A percentile compares a stretch with the other conserved stretches of the same genome.
phyloP scores from a whole-genome alignment of 2,113 vertebrate genomes.

The Dipodomys merriami region DNA sequence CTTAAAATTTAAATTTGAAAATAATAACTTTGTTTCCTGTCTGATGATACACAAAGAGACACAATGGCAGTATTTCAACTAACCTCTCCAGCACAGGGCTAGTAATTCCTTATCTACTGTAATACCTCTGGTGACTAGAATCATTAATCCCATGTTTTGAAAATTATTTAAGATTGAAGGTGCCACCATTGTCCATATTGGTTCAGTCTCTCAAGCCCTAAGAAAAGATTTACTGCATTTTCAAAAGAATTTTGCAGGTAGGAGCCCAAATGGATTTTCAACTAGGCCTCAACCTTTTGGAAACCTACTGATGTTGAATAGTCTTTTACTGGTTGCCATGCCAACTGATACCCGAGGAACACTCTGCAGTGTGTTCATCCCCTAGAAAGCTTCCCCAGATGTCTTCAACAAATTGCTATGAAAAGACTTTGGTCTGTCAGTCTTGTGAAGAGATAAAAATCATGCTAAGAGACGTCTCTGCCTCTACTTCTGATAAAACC shows the following conservation, averaged over 20 bases:
- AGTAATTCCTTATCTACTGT: slow-evolving; percentile 79
- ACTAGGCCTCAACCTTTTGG: slow-evolving; percentile 96
- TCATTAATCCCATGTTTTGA: slow-evolving; percentile 86
- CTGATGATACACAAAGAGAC: slow-evolving; percentile 56
- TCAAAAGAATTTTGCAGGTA: slow-evolving; percentile 90
- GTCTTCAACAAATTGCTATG: slow-evolving; percentile 99
- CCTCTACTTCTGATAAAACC: slow-evolving; percentile 87
- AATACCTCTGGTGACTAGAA: slow-evolving; percentile 82
- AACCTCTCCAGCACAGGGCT: slow-evolving; percentile 77
- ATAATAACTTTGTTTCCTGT: slow-evolving; percentile 25
- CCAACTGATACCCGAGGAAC: slow-evolving; percentile 96
- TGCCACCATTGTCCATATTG: slow-evolving; percentile 80
- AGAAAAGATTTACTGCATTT: slow-evolving; percentile 86
- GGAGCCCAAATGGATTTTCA: slow-evolving; percentile 99
- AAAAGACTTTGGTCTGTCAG: slow-evolving; percentile 95
- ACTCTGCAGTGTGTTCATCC: slow-evolving; percentile 92
- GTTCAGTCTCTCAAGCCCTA: slow-evolving; percentile 81
- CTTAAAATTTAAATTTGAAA: slow-evolving; percentile 68
- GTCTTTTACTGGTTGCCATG: slow-evolving; percentile 98
- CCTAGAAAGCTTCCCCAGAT: slow-evolving; percentile 98
- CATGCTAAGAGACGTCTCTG: slow-evolving; percentile 89
- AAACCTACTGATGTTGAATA: slow-evolving; percentile 95
- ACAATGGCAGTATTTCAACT: slow-evolving; percentile 75
- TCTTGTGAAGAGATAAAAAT: slow-evolving; percentile 97
- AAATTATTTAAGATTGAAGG: slow-evolving; percentile 86